Base-by-base conservation (phyloP, 1,140 invertebrate genomes). In the Alviniconcha marisindica region DNA sequence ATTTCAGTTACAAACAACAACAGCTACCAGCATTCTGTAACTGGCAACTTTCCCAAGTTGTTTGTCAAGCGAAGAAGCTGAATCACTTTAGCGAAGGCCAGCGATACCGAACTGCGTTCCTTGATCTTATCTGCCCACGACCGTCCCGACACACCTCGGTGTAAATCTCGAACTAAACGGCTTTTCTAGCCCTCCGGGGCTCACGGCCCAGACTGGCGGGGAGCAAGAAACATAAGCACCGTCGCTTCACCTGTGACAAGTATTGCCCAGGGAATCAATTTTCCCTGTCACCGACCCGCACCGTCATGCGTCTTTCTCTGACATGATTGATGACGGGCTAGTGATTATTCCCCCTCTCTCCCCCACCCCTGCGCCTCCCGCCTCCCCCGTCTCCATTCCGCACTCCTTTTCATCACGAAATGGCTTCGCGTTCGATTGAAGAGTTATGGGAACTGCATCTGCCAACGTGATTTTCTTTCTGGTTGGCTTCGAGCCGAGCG, bases 221-320 rank as follows among this genome's bases (percentile, higher is more conserved):
- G 60, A 5, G 44, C 33, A 28, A 31, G 33, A 28, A 31, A 48
- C 7, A 0, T 31, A 24, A 15, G 18, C n/a, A 51, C 15, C 4
- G 42, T 31, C 44, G n/a, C 24, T 36, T 40, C 24, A 80, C 31
- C 56, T 12, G 56, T 60, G 48, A 28, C 33, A 40, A 38, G 38
- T 40, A 24, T 60, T 82, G 44, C 33, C 33, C 21, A 36, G 63
- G 63, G 60, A 54, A 33, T 82, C 44, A 54, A 54, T 74, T 51
- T 33, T 15, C 1, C 71, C 44, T 73, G 66, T 44, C 81, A 71
- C 60, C 63, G 60, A 28, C 31, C 31, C 3, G 36, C 18, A 54
- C n/a, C 3, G n/a, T 42, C 15, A 38, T 82, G 48, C 48, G 38
- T 38, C 48, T 69, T 48, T 0, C 7, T 24, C 24, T 36, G 36